phyloP scores from a whole-genome alignment of 2,888 invertebrate species.

The Drosophila prolongata region DNA sequence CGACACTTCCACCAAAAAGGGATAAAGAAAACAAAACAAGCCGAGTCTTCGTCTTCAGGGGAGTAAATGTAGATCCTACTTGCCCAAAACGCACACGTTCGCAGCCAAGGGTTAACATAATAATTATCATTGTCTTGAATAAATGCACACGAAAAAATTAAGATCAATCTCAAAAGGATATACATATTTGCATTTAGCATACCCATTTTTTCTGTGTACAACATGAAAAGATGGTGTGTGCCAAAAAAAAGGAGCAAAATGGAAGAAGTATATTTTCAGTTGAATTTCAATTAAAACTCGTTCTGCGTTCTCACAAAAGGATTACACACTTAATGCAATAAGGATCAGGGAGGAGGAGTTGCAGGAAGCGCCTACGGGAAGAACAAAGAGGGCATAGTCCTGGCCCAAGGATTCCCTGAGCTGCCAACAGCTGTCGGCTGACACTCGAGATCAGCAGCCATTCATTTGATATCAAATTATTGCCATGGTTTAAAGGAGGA shows the following conservation, averaged over 20 bases:
- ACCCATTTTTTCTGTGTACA: background rate
- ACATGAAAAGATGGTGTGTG: slow-evolving; percentile 41
- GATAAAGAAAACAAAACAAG: slow-evolving; percentile 22
- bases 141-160: slow-evolving; percentile 9
- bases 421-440: slow-evolving; percentile 54
- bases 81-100: slow-evolving; percentile 81
- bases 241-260: slow-evolving; percentile 65
- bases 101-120: slow-evolving; percentile 68
- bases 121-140: slow-evolving; percentile 59
- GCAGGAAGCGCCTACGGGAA: slow-evolving; percentile 82
- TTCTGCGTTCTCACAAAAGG: slow-evolving; percentile 46
- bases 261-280: slow-evolving; percentile 56
- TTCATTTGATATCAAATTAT: slow-evolving; percentile 73
- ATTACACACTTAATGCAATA: slow-evolving; percentile 77
- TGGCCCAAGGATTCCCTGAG: slow-evolving; percentile 29
- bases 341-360: slow-evolving; percentile 70
- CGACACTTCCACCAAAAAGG: slow-evolving; percentile 45
- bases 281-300: slow-evolving; percentile 79
- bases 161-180: background rate
- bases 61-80: slow-evolving; percentile 52
- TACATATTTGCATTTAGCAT: background rate
- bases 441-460: slow-evolving; percentile 65
- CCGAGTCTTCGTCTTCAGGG: slow-evolving; percentile 15
- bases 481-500: slow-evolving; percentile 8
- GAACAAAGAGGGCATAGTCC: slow-evolving; percentile 43